Base-by-base conservation (phyloP, 2,888 invertebrate species). In the Melipona bicolor region DNA sequence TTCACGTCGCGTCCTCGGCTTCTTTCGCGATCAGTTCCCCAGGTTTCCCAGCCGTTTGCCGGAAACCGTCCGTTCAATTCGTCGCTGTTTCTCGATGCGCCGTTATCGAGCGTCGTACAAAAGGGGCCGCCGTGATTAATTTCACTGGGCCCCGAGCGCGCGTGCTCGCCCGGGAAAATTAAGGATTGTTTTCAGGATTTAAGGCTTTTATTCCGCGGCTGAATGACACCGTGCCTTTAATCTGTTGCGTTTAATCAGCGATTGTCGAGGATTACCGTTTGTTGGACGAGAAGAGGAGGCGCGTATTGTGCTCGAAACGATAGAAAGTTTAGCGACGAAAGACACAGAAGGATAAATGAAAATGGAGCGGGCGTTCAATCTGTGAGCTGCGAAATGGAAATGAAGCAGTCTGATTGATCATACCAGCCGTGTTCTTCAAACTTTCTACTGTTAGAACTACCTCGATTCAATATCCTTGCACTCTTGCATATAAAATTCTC, bases 71-170 rank as follows among this genome's bases (percentile, higher is more conserved):
- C 68, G 54, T 71, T 84, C 77, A 75, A 74, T 78, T 75, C 75
- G 61, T 36, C 50, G 54, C 67, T 68, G 68, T 76, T 65, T 74
- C 67, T 65, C 74, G 69, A 82, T 73, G 43, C 69, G 24, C 79
- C 52, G 74, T 81, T 82, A 67, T 81, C 81, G 67, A 43, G 27
- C 43, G 36, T 24, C 21, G 62, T 36, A 62, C 59, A 72, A 76
- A 80, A 21, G 15, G n/a, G 68, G 24, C 9, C 77, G 70, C 59
- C 32, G 32, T 65, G 83, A 83, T 83, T 83, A 83, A 83, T 83
- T 83, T 65, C 43, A 32, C 24, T 24, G 50, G 54, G n/a, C 59
- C 17, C 32, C n/a, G 69, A 56, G 11, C 11, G 59, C 43, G 43
- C 52, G 54, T 21, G 19, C 52, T 65, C 59, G 50, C 54, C 1